Base-by-base conservation (phyloP, 2,888 invertebrate species). In the Orchestes rusci region DNA sequence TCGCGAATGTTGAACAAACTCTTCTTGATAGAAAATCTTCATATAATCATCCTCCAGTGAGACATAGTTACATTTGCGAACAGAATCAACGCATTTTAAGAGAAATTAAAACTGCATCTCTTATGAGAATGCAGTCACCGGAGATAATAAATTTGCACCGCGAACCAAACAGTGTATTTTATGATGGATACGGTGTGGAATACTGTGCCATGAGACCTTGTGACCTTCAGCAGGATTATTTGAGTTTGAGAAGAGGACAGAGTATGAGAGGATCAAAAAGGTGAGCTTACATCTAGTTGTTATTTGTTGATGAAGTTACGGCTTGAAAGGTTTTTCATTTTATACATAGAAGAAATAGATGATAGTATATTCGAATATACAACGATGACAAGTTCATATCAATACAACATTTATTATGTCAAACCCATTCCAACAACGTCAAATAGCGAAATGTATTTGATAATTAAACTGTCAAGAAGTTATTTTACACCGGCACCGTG, bases 31-130 rank as follows among this genome's bases (percentile, higher is more conserved):
- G 69, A 39, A 62, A 63, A 53, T 46, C 52, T 4, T 55, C 52
- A 16, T 58, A 46, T 38, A 34, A 42, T 23, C 39, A 34, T 12
- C 51, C 46, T 18, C 33, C 48, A 19, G 44, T 45, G 17, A 56
- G 58, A 49, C 72, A 73, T 57, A 69, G 70, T 23, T 72, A 71
- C 57, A 69, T 65, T 43, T 73, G 72, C 58, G 73, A 73, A 53
- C 73, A 73, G 39, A 54, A 54, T 30, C 54, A 55, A 23, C 28
- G 53, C 10, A 48, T 50, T 18, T 20, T 49, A 28, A 41, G 49
- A 29, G 48, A 43, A 17, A 48, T 43, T 4, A 48, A 43, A 38
- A 48, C 48, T 17, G 43, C 43, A 12, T 43, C 48, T 7, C 29
- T 45, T 38, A 17, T 32, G 23, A 18, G 33, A 39, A 61, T 66